Evolutionary conservation across 1,140 invertebrate genomes (phyloP).

Genomic region (Propsilocerus akamusi): DNA sequence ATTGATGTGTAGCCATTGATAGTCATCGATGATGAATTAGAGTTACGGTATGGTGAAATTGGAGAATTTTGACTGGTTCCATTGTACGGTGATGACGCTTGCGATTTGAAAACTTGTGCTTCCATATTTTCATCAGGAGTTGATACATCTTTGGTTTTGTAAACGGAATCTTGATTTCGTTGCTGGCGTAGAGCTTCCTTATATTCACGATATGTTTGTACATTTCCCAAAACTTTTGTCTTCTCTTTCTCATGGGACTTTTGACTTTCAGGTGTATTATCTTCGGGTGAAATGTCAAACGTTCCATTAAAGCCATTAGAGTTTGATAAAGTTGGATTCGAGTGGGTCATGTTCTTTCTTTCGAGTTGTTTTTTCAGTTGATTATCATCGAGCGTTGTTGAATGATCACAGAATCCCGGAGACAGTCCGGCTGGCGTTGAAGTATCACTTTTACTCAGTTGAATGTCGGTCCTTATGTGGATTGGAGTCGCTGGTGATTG

Average conservation of each 20-base stretch:
- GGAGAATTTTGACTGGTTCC: slow-evolving; percentile 12
- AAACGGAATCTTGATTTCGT: slow-evolving; percentile 55
- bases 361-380: not conserved
- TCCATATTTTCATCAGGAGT: slow-evolving; percentile 23
- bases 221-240: slow-evolving; percentile 47
- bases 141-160: slow-evolving; percentile 35
- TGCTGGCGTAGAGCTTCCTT: slow-evolving; percentile 73
- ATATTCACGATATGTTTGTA: slow-evolving; percentile 67
- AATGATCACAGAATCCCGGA: not conserved
- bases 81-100: slow-evolving; percentile 12
- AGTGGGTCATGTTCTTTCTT: not conserved
- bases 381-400: slow-evolving; percentile 1
- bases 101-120: not conserved
- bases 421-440: not conserved
- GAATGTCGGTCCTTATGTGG: slow-evolving; percentile 1
- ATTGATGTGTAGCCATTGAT: not conserved
- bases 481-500: slow-evolving; percentile 3
- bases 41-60: slow-evolving; percentile 7
- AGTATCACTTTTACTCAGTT: not conserved
- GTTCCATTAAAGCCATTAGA: slow-evolving; percentile 12
- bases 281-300: slow-evolving; percentile 22
- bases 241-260: slow-evolving; percentile 44
- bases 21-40: slow-evolving; percentile 4
- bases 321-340: not conserved
- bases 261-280: slow-evolving; percentile 22